Percentiles rank a stretch among this genome's conserved stretches.
These are phyloP conservation scores for Excalfactoria chinensis DNA, from an alignment of 2,113 vertebrate genomes.

Conservation along the genomic window DNA sequence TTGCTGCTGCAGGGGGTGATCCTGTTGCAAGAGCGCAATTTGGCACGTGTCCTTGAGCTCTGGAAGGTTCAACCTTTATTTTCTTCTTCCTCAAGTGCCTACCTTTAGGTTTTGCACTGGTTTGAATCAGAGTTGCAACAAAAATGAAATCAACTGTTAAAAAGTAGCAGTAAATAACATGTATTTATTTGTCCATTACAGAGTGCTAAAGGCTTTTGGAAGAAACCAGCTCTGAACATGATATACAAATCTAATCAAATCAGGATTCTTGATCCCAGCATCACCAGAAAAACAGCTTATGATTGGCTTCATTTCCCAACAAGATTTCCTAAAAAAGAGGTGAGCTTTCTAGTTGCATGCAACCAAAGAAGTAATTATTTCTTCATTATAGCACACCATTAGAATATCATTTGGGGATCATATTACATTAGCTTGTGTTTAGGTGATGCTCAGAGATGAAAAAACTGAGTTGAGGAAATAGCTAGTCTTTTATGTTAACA, in stretches of 20 bases:
- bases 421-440: not conserved
- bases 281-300: conserved; percentile 78
- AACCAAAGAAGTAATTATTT: not conserved
- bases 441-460: not conserved
- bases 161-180: not conserved
- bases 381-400: not conserved
- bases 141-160: not conserved
- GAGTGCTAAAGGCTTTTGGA: conserved; percentile 81
- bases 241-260: conserved; percentile 82
- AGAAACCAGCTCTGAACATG: conserved; percentile 80
- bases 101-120: not conserved
- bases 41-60: not conserved
- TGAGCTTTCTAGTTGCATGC: conserved; percentile 44
- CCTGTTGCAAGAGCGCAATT: not conserved
- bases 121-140: not conserved
- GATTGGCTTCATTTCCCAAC: conserved; percentile 80
- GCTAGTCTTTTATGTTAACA: not conserved
- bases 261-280: conserved; percentile 81
- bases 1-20: not conserved
- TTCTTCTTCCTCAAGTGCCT: not conserved
- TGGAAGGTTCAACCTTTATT: not conserved
- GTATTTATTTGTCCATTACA: conserved; percentile 54
- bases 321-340: conserved; percentile 77
- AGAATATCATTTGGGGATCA: not conserved
- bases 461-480: not conserved